Evolutionary conservation across 2,113 vertebrate genomes (phyloP), one percentile per base, ranked within the genome.

Genomic region (Pitta sordida): DNA sequence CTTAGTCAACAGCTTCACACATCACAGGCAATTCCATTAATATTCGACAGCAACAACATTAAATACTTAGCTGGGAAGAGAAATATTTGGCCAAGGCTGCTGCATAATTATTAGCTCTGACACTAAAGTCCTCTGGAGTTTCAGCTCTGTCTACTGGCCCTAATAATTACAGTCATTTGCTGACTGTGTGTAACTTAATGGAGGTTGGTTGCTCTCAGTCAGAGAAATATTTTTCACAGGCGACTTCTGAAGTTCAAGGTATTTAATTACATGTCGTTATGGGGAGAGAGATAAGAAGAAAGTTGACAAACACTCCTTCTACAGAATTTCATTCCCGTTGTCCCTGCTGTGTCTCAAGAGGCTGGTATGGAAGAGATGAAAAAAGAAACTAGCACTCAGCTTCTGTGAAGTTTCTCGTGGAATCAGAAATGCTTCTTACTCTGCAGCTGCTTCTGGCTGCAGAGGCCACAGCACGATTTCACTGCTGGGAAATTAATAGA

Each of bases 21-120:
- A 88, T 10, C 78, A 91, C 74, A 79, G 82, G 87, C 91, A 71
- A 84, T 96, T 86, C 90, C 93, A 95, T 94, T 95, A 96, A 96
- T 95, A 95, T 93, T 96, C 91, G 78, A 75, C 46, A 74, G 56
- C 3, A 46, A 91, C 89, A 90, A 94, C 94, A 96, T 94, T 95
- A 96, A 96, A 95, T 94, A 96, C 95, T 95, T 76, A 94, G 94
- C 87, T 92, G 1, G 2, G 94, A 89, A 95, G 23, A 75, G 91
- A 90, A 94, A 95, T 94, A 95, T 96, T 96, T 96, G 94, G 96
- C 91, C 94, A 95, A 96, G 87, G 95, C 94, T 94, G 93, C 94
- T 95, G 94, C 91, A 96, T 96, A 96, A 96, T 96, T 95, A 96
- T 95, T 95, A 95, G 88, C 90, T 91, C 90, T 95, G 93, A 96